A percentile compares a stretch with the other conserved stretches of the same genome.
These are phyloP conservation scores for Vidua chalybeata DNA, from an alignment of 2,113 vertebrate species.

Conservation along the genomic window DNA sequence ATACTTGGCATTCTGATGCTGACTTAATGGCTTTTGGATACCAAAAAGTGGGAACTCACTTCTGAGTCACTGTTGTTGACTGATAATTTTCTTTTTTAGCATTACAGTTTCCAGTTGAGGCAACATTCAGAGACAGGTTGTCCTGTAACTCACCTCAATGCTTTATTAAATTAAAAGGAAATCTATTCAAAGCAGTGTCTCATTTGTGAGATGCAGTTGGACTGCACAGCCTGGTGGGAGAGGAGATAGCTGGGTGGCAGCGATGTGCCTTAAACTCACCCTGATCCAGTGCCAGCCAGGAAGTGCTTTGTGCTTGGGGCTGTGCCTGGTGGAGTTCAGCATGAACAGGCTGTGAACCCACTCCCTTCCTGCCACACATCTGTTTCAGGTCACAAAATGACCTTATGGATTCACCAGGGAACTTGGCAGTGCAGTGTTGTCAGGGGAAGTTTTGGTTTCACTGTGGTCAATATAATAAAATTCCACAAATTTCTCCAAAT, in stretches of 20 bases:
- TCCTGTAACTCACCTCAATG: neutral
- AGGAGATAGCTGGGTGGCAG: neutral
- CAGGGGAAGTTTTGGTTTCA: neutral
- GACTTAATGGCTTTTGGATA: neutral
- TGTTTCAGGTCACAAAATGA: neutral
- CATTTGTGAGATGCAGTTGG: neutral
- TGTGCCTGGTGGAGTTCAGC: neutral
- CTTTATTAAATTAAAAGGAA: neutral
- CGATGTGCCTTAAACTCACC: neutral
- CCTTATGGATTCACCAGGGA: neutral
- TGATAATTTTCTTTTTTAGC: neutral
- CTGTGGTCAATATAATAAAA: neutral
- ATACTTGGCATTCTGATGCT: slow-evolving; percentile 8
- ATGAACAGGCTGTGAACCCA: rapidly evolving
- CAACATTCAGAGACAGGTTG: neutral
- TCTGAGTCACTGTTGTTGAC: neutral
- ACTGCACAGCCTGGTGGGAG: neutral
- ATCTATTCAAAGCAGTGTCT: neutral
- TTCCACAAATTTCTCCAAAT: neutral
- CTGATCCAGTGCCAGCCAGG: neutral
- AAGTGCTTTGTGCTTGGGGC: neutral
- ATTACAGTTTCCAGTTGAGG: neutral
- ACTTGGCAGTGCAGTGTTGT: neutral
- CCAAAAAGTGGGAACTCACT: neutral
- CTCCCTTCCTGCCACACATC: neutral